Conservation (phyloP, 1,140 invertebrate genomes). For the Drosophila parabipectinata region DNA sequence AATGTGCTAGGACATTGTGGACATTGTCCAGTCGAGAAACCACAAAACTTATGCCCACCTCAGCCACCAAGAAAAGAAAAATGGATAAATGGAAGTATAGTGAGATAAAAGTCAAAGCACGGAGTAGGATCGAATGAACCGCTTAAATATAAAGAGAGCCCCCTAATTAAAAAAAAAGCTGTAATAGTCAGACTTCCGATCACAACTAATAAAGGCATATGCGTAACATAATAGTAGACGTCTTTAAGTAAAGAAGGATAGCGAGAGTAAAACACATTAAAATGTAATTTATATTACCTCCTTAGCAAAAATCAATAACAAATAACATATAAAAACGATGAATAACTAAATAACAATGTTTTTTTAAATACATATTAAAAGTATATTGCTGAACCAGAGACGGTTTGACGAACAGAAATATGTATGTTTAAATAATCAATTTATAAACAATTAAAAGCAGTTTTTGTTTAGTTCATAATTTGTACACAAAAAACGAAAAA, state of each 20-base stretch:
- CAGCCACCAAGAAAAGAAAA: conserved; percentile 71
- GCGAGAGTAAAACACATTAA: conserved; percentile 68
- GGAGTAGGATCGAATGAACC: conserved; percentile 13
- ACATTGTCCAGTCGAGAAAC: conserved; percentile 37
- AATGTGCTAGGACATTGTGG: conserved; percentile 64
- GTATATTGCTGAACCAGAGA: conserved; percentile 21
- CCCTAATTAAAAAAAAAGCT: conserved; percentile 11
- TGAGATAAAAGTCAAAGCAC: conserved; percentile 1
- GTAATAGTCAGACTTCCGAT: conserved; percentile 71
- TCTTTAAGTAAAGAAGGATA: conserved; percentile 27
- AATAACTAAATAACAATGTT: conserved; percentile 41
- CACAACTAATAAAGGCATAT: conserved; percentile 41
- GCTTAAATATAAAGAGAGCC: conserved; percentile 21
- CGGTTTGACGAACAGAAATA: conserved; percentile 36
- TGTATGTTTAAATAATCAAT: conserved; percentile 51
- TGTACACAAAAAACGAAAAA: conserved; percentile 33
- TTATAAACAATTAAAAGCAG: conserved; percentile 65
- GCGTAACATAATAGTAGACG: conserved; percentile 14
- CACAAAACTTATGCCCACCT: conserved; percentile 76
- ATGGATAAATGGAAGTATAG: conserved; percentile 15
- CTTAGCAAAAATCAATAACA: conserved; percentile 82
- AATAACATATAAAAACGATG: conserved; percentile 43
- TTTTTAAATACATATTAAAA: conserved; percentile 48
- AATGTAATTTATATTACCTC: conserved; percentile 82
- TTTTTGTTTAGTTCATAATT: conserved; percentile 67